These are phyloP conservation scores for Lysandra bellargus DNA, from an alignment of 2,888 invertebrate species.

Conservation along the genomic window DNA sequence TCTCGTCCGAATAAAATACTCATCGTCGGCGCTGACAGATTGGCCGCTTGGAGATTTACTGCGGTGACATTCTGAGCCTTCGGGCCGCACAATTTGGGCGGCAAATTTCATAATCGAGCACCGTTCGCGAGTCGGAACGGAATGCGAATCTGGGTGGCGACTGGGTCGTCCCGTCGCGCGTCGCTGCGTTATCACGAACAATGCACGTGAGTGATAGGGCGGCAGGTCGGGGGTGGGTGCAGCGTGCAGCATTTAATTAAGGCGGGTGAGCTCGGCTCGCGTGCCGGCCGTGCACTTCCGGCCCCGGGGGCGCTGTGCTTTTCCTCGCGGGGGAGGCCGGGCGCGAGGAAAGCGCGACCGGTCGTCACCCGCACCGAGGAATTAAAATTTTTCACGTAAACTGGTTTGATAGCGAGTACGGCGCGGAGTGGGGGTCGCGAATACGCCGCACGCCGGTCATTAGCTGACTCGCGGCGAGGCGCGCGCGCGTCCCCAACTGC, in stretches of 20 bases:
- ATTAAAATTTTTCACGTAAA: slow-evolving; percentile 79
- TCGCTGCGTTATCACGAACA: slow-evolving; percentile 35
- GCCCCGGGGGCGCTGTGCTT: slow-evolving; percentile 73
- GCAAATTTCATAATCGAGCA: slow-evolving; percentile 28
- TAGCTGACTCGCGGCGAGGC: slow-evolving; percentile 69
- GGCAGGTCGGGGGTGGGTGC: slow-evolving; percentile 60
- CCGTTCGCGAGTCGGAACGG: not conserved
- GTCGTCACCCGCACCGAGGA: slow-evolving; percentile 73
- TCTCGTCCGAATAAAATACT: slow-evolving; percentile 46
- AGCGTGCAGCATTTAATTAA: slow-evolving; percentile 75
- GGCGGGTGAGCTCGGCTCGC: slow-evolving; percentile 74
- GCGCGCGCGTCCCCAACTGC: slow-evolving; percentile 63
- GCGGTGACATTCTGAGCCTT: slow-evolving; percentile 38
- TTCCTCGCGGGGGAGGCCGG: slow-evolving; percentile 64
- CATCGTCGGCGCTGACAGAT: slow-evolving; percentile 46
- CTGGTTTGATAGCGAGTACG: slow-evolving; percentile 78
- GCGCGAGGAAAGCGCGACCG: slow-evolving; percentile 73
- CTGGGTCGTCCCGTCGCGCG: slow-evolving; percentile 7
- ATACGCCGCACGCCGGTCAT: slow-evolving; percentile 75
- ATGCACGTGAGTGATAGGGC: slow-evolving; percentile 41
- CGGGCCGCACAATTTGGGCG: slow-evolving; percentile 32
- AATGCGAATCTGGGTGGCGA: slow-evolving; percentile 11
- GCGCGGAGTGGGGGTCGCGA: slow-evolving; percentile 76
- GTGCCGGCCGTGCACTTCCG: slow-evolving; percentile 77
- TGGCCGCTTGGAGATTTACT: slow-evolving; percentile 41